Evolutionary conservation across 2,113 vertebrate genomes (phyloP).

Genomic region (Oophaga pumilio): DNA sequence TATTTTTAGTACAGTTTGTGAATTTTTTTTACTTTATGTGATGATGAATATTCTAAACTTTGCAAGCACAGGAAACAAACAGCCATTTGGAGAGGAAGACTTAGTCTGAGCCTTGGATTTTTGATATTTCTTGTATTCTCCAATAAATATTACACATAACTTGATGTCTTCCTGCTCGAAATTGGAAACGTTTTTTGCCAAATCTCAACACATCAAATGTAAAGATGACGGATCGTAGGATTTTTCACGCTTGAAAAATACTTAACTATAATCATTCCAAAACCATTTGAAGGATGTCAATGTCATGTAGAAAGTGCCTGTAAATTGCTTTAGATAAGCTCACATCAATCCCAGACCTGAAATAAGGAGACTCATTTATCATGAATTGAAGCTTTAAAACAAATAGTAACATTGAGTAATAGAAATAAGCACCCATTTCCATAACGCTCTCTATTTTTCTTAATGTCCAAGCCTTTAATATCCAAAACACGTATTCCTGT

Average conservation of each 20-base stretch:
- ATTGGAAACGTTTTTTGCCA: background rate
- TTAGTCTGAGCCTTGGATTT: background rate
- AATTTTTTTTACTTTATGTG: background rate
- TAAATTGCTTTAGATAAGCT: slow-evolving; percentile 22
- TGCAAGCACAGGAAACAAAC: background rate
- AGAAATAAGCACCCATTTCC: background rate
- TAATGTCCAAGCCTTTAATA: background rate
- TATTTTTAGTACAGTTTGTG: background rate
- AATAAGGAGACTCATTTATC: background rate
- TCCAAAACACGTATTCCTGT: background rate
- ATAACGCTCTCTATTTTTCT: background rate
- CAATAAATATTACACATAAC: background rate
- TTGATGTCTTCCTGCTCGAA: background rate
- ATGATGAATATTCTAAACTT: background rate
- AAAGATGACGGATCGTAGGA: slow-evolving; percentile 27
- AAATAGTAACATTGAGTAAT: background rate
- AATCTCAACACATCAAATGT: background rate
- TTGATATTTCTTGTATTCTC: background rate
- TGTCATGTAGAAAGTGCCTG: slow-evolving; percentile 7
- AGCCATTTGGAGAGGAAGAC: background rate
- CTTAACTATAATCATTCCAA: slow-evolving; percentile 11
- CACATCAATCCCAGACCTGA: background rate
- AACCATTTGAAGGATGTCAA: slow-evolving; percentile 24
- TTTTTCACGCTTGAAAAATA: slow-evolving; percentile 25
- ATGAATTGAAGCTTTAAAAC: slow-evolving; percentile 26